These are phyloP conservation scores for Sphaerodactylus townsendi DNA, from an alignment of 2,113 vertebrate species.

Conservation along the genomic window DNA sequence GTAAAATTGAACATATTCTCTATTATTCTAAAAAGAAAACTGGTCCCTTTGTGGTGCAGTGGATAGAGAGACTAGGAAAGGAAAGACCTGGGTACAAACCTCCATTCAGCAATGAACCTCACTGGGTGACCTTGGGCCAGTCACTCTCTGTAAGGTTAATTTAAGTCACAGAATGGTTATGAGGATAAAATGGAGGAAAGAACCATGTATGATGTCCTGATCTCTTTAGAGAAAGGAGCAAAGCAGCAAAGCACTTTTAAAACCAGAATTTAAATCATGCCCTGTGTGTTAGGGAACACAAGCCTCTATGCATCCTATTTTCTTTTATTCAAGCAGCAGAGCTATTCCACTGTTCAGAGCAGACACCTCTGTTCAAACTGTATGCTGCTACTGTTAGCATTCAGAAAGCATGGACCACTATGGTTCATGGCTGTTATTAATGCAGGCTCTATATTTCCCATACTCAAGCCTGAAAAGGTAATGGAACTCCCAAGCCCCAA, in stretches of 20 bases:
- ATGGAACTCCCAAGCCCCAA: neutral
- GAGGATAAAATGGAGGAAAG: no score
- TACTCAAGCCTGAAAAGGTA: neutral
- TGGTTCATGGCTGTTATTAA: no score
- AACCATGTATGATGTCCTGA: no score
- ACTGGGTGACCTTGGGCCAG: no score
- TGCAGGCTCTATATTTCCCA: neutral
- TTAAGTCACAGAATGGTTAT: no score
- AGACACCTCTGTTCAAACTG: neutral
- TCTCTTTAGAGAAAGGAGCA: no score
- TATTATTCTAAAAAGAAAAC: neutral
- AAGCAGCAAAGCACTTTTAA: no score
- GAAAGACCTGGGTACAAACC: no score
- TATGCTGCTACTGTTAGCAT: neutral
- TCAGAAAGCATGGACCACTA: neutral
- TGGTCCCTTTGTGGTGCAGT: no score
- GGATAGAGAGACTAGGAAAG: no score
- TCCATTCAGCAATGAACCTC: no score
- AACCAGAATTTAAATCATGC: neutral
- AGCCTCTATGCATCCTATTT: neutral
- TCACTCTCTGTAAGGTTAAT: no score
- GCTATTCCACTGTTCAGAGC: neutral
- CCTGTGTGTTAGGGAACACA: neutral
- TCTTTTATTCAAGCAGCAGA: neutral
- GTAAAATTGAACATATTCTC: neutral